Conservation (phyloP, 2,888 invertebrate genomes). For the Andrena trimmerana region DNA sequence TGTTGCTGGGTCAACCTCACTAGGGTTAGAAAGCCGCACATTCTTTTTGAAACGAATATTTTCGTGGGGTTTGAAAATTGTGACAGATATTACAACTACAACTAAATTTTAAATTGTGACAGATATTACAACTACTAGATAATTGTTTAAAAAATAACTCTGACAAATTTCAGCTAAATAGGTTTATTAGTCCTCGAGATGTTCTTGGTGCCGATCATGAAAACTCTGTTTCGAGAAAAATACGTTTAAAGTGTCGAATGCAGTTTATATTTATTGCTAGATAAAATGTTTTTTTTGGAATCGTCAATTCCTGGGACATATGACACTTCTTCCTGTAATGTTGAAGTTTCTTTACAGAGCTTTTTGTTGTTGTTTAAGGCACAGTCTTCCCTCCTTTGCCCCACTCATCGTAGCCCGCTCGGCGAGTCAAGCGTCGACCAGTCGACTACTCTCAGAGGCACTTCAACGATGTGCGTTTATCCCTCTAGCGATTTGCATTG, state of each 20-base stretch:
- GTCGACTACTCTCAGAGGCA: too few relatives aligned
- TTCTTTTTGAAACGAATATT: too few relatives aligned
- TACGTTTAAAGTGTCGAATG: background rate
- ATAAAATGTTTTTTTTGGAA: background rate
- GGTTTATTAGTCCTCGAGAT: background rate
- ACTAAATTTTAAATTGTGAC: background rate
- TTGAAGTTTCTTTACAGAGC: background rate
- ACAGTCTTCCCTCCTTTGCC: too few relatives aligned
- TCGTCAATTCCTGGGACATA: background rate
- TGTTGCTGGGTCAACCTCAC: too few relatives aligned
- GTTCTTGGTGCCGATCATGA: background rate
- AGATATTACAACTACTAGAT: background rate
- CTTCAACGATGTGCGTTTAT: too few relatives aligned
- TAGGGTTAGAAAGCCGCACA: too few relatives aligned
- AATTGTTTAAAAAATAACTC: background rate
- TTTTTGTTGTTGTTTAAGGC: background rate
- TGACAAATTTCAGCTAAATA: slow-evolving; percentile 1
- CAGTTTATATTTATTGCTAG: background rate
- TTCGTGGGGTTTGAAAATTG: background rate
- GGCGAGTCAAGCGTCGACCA: too few relatives aligned
- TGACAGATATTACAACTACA: background rate
- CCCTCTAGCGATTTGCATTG: too few relatives aligned
- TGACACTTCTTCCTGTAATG: background rate
- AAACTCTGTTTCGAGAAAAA: background rate
- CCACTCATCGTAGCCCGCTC: too few relatives aligned